These are phyloP conservation scores for Troglohyphantes excavatus DNA, from an alignment of 2,888 invertebrate genomes.

Conservation along the genomic window DNA sequence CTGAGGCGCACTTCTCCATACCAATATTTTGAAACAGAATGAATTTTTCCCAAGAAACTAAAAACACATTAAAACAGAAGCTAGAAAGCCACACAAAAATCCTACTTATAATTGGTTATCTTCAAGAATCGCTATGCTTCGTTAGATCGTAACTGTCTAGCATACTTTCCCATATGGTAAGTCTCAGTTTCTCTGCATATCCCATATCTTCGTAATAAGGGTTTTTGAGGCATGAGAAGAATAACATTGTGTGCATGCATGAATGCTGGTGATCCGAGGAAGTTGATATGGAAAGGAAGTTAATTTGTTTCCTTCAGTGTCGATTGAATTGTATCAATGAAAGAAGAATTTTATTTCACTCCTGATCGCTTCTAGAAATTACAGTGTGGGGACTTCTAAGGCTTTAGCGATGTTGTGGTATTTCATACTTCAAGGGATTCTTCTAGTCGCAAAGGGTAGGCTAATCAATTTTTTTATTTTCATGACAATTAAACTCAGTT, in stretches of 20 bases:
- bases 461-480: not conserved
- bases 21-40: not conserved
- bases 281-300: constrained; percentile 68
- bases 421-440: constrained; percentile 41
- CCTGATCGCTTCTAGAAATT: constrained; percentile 45
- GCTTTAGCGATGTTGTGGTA: constrained; percentile 42
- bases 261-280: constrained; percentile 61
- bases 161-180: not conserved
- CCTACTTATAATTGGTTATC: not conserved
- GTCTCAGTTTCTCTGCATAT: not conserved
- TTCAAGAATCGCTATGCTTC: constrained; percentile 32
- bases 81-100: not conserved
- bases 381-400: not conserved
- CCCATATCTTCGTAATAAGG: constrained; percentile 13
- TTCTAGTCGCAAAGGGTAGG: constrained; percentile 59
- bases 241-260: constrained; percentile 38
- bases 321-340: constrained; percentile 39
- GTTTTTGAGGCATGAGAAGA: constrained; percentile 33
- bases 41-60: not conserved
- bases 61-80: not conserved
- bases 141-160: constrained; percentile 10
- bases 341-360: constrained; percentile 54
- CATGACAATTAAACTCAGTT: no score
- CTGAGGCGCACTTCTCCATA: not conserved
- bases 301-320: constrained; percentile 60